Percentiles rank a stretch among this genome's conserved stretches.
phyloP scores from a whole-genome alignment of 2,113 vertebrate species.

The Herpetotheres cachinnans region DNA sequence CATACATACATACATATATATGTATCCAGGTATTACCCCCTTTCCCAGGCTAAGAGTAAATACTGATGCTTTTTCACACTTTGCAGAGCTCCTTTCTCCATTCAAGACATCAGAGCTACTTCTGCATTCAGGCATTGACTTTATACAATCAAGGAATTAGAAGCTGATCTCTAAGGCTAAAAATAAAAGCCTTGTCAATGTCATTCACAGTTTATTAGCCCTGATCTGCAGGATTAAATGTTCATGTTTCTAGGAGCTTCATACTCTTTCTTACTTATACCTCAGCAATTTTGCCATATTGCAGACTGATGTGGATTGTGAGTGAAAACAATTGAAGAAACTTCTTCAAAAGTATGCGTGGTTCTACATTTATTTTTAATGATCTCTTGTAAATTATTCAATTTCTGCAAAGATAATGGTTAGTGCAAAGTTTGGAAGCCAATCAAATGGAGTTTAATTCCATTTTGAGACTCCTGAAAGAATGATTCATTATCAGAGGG shows the following conservation, averaged over 20 bases:
- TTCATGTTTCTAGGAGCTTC: conserved; percentile 36
- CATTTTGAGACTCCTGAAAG: conserved; percentile 55
- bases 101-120: conserved; percentile 29
- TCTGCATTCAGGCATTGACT: conserved; percentile 24
- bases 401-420: conserved; percentile 70
- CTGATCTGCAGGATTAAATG: conserved; percentile 56
- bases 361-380: conserved; percentile 69
- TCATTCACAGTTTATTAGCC: conserved; percentile 62
- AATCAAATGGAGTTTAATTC: conserved; percentile 58
- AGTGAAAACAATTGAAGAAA: conserved; percentile 58
- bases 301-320: not conserved
- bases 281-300: conserved; percentile 11
- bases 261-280: conserved; percentile 26
- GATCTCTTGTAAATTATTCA: conserved; percentile 70
- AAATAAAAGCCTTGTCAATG: conserved; percentile 65
- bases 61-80: not conserved
- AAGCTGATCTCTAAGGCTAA: conserved; percentile 51
- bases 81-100: not conserved
- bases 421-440: conserved; percentile 59
- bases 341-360: conserved; percentile 41
- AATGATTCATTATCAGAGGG: conserved; percentile 53
- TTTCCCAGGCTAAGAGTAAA: not conserved
- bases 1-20: not conserved
- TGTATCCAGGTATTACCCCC: not conserved
- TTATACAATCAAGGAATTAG: conserved; percentile 58